These are phyloP conservation scores for Neodiprion pinetum DNA, from an alignment of 1,140 invertebrate genomes.

Conservation along the genomic window DNA sequence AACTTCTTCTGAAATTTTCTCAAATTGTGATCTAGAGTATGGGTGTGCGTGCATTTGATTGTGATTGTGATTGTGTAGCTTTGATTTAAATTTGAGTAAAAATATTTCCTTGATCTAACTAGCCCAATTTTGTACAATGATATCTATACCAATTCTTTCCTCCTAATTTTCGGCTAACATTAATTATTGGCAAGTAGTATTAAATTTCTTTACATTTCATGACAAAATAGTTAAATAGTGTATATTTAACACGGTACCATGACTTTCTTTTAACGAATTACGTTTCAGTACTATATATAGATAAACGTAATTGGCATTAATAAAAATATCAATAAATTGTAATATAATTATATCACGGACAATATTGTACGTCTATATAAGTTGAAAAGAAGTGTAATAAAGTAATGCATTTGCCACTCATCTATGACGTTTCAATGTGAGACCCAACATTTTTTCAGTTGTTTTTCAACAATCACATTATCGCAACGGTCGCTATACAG, in stretches of 20 bases:
- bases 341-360: slow-evolving; percentile 30
- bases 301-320: slow-evolving; percentile 23
- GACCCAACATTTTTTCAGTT: too few relatives aligned
- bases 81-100: neutral
- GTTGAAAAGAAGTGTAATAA: slow-evolving; percentile 20
- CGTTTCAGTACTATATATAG: neutral
- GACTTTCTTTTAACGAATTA: neutral
- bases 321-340: too few relatives aligned
- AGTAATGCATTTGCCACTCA: slow-evolving; percentile 30
- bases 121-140: neutral
- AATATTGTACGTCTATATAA: slow-evolving; percentile 19
- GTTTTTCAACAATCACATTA: too few relatives aligned
- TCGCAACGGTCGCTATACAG: too few relatives aligned
- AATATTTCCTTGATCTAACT: neutral
- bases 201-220: too few relatives aligned
- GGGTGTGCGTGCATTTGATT: slow-evolving; percentile 19
- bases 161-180: too few relatives aligned
- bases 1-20: neutral
- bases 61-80: neutral
- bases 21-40: slow-evolving; percentile 13
- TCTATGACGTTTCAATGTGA: neutral
- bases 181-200: too few relatives aligned
- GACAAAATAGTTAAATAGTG: neutral
- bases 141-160: too few relatives aligned
- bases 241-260: slow-evolving; percentile 20